Evolutionary conservation across 2,797 vertebrate genomes (phyloP).

Genomic region (Lepus oiostolus): DNA sequence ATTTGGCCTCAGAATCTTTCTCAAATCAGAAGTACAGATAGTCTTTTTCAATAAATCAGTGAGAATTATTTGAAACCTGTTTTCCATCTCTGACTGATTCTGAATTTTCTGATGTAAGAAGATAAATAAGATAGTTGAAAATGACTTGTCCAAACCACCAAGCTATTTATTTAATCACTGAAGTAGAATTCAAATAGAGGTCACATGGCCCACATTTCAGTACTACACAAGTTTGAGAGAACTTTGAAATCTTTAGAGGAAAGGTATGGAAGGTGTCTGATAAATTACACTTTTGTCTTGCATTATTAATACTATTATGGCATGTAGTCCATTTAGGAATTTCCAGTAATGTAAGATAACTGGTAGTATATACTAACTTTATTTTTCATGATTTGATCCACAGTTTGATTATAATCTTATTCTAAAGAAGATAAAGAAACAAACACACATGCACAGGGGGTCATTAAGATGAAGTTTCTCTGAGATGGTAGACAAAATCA

Average conservation of each 20-base stretch:
- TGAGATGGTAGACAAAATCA: background rate
- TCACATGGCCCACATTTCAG: background rate
- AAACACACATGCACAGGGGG: background rate
- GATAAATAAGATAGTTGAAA: slow-evolving; percentile 18
- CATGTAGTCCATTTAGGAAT: background rate
- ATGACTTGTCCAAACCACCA: background rate
- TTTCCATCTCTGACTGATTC: background rate
- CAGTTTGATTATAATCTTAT: slow-evolving; percentile 11
- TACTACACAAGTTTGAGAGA: background rate
- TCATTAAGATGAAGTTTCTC: background rate
- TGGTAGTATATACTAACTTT: background rate
- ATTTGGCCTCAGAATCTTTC: slow-evolving; percentile 36
- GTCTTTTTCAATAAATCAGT: background rate
- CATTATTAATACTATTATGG: background rate
- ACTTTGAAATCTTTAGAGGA: background rate
- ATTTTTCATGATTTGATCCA: slow-evolving; percentile 43
- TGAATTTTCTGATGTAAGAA: slow-evolving; percentile 43
- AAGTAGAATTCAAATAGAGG: slow-evolving; percentile 20
- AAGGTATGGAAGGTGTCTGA: background rate
- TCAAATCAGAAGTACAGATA: background rate
- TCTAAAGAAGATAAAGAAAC: background rate
- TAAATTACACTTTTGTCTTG: slow-evolving; percentile 35
- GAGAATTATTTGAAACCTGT: slow-evolving; percentile 24
- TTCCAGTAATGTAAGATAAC: background rate
- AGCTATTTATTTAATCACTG: slow-evolving; percentile 35